These are phyloP conservation scores for Apeltes quadracus DNA, from an alignment of 2,113 vertebrate species.

Conservation along the genomic window DNA sequence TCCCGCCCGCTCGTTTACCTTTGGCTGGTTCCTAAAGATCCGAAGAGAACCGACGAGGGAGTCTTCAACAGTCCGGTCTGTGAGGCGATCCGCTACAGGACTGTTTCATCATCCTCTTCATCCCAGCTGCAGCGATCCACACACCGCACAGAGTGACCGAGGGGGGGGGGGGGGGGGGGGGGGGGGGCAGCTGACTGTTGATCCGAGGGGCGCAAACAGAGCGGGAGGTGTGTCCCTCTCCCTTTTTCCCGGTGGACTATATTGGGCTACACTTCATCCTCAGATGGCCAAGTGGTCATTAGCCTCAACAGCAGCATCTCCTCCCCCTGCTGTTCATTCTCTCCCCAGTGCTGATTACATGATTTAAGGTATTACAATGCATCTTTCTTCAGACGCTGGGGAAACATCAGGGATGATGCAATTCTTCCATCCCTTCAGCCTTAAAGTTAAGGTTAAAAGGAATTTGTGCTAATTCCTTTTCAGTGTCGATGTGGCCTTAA, in stretches of 20 bases:
- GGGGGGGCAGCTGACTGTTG: constrained; percentile 30
- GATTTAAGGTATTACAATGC: not conserved
- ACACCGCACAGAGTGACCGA: constrained; percentile 12
- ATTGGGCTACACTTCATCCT: not conserved
- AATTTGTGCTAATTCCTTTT: not conserved
- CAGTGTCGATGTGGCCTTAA: not conserved
- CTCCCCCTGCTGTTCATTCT: not conserved
- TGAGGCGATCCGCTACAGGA: constrained; percentile 12
- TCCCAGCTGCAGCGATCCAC: constrained; percentile 7
- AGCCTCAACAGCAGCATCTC: not conserved
- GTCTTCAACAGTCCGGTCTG: constrained; percentile 11
- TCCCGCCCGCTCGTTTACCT: constrained; percentile 43
- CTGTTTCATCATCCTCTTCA: constrained; percentile 30
- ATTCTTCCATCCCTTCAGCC: not conserved
- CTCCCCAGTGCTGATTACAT: not conserved
- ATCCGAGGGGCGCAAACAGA: constrained; percentile 47
- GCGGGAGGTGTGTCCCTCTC: constrained; percentile 39
- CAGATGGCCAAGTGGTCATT: not conserved
- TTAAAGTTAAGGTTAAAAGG: no score
- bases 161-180: constrained; percentile 2
- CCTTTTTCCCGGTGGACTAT: not conserved
- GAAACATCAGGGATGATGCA: not conserved
- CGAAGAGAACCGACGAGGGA: not conserved
- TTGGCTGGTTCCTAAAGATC: constrained; percentile 6
- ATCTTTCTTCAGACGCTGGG: not conserved